Base-by-base conservation (phyloP, 2,888 invertebrate genomes). In the Sinopyrophorus schimmeli region DNA sequence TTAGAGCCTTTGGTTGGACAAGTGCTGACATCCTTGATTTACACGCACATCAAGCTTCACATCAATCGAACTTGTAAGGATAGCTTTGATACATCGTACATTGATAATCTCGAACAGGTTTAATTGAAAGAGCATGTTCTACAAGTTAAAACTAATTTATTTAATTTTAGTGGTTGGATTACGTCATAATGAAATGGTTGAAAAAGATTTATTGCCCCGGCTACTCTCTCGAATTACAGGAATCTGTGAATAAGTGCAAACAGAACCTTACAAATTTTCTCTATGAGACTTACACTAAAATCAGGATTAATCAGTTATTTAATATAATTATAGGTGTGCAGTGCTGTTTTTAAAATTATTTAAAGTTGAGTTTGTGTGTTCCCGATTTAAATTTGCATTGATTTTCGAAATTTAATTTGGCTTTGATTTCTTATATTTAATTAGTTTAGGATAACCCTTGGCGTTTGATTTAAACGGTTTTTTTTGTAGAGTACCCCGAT, bases 261-360 rank as follows among this genome's bases (percentile, higher is more conserved):
- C 82, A 86, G 44, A 89, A 89, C 67, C 74, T 95, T 10, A 81
- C 81, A 15, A 88, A 92, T 68, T 89, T 86, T 69, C 76, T 96
- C 54, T 92, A 89, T 67, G 91, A 94, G 69, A 89, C 87, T 17
- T 96, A 93, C 65, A 93, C 93, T 4, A 85, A 84, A 70, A 80
- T 87, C 37, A 82, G 94, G 60, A 94, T 95, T 55, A 88, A 92
- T 59, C 93, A 97, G 69, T 80, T 97, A 38, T 97, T 97, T 69
- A 92, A 91, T 66, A 96, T 97, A 48, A 93, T 97, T 42, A 94
- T 97, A 60, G 85, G 85, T 83, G 74, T 69, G 24, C 21, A 21
- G 5, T 21, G 5, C 21, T 18, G 21, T 2, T 9, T 21, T n/a
- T n/a, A n/a, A n/a, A n/a, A n/a, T n/a, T n/a, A n/a, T n/a, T n/a